Conservation (phyloP, 2,113 vertebrate genomes). For the Sorex fumeus region DNA sequence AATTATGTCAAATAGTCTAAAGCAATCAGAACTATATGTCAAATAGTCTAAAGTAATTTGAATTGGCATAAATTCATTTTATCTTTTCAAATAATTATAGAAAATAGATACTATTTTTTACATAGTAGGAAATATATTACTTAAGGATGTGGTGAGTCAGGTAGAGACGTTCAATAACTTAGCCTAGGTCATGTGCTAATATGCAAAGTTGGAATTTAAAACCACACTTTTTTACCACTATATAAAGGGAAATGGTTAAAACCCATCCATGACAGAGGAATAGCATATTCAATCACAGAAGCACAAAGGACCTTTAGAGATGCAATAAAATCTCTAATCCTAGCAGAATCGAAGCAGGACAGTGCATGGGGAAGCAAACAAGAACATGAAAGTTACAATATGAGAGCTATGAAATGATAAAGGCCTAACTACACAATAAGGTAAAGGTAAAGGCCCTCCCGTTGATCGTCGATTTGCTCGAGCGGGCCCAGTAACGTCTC, state of each 20-base stretch:
- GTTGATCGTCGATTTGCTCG: too few species aligned
- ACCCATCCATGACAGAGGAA: neutral
- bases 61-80: too few species aligned
- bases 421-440: too few species aligned
- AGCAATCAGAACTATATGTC: too few species aligned
- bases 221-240: neutral
- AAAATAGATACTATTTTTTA: neutral
- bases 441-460: too few species aligned
- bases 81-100: neutral
- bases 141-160: neutral
- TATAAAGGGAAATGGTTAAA: neutral
- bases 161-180: neutral
- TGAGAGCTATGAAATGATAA: too few species aligned
- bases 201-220: neutral
- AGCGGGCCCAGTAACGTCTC: too few species aligned
- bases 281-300: neutral
- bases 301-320: neutral
- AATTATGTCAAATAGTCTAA: too few species aligned
- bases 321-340: neutral
- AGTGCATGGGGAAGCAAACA: too few species aligned
- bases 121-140: neutral
- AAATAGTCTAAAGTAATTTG: too few species aligned
- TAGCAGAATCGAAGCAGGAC: too few species aligned
- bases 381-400: too few species aligned
- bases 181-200: neutral